Conservation (phyloP, 2,113 vertebrate species). For the Oryzias celebensis region DNA sequence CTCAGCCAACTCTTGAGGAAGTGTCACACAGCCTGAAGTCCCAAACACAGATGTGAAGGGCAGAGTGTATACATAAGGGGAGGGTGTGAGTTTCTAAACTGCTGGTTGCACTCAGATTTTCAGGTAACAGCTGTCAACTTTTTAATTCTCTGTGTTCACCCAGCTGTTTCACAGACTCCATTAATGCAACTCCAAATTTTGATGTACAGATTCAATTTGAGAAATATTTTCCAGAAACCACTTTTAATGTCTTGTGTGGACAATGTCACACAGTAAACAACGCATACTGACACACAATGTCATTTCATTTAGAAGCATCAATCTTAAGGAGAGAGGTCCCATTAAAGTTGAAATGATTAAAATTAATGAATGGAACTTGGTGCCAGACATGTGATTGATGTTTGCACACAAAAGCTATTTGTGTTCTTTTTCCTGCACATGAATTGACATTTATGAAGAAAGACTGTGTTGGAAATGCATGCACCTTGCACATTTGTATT, state of each 20-base stretch:
- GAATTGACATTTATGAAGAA: too few species aligned
- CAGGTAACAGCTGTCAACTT: constrained; percentile 34
- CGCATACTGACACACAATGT: too few species aligned
- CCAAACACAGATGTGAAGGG: constrained; percentile 17
- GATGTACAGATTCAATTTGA: constrained; percentile 7
- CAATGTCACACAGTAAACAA: too few species aligned
- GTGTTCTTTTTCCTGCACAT: too few species aligned
- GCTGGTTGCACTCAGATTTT: constrained; percentile 17
- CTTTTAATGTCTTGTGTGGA: neutral
- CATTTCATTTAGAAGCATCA: too few species aligned
- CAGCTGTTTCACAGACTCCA: constrained; percentile 28
- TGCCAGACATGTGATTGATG: too few species aligned
- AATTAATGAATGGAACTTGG: too few species aligned
- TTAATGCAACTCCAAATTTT: constrained; percentile 1
- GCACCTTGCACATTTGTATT: too few species aligned
- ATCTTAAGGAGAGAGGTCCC: too few species aligned
- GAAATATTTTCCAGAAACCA: neutral
- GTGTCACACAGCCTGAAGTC: neutral
- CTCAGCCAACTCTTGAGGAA: neutral
- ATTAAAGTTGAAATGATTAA: too few species aligned
- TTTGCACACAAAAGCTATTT: too few species aligned
- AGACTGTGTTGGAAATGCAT: too few species aligned
- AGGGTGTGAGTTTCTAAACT: constrained; percentile 15
- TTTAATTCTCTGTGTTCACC: constrained; percentile 24
- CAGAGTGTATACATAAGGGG: neutral